Evolutionary conservation across 1,140 invertebrate genomes (phyloP).

Genomic region (Drepana arcuata): DNA sequence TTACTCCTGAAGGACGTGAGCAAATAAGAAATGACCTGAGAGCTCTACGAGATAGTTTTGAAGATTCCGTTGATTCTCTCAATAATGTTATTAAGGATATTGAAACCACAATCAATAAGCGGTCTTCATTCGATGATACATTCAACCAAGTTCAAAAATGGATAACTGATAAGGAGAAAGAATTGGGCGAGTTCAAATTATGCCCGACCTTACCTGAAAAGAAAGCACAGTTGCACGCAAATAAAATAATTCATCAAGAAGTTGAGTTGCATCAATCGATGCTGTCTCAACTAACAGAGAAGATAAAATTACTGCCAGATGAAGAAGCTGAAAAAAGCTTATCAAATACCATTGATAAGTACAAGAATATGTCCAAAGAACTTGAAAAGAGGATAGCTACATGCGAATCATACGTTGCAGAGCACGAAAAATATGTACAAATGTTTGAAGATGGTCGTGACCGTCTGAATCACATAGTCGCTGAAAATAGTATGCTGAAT

Average conservation of each 20-base stretch:
- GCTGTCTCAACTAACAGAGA: constrained; percentile 83
- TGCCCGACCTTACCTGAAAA: constrained; percentile 87
- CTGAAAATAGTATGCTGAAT: constrained; percentile 76
- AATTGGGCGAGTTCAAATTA: constrained; percentile 78
- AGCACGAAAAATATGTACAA: constrained; percentile 88
- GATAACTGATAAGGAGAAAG: constrained; percentile 82
- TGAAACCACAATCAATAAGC: constrained; percentile 88
- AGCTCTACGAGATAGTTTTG: constrained; percentile 85
- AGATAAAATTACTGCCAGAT: constrained; percentile 81
- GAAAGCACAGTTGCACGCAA: constrained; percentile 85
- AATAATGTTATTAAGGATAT: constrained; percentile 89
- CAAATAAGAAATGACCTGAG: constrained; percentile 86
- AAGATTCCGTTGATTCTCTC: constrained; percentile 86
- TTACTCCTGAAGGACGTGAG: constrained; percentile 90
- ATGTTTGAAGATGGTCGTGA: constrained; percentile 83
- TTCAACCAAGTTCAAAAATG: constrained; percentile 87
- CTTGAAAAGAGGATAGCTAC: constrained; percentile 78
- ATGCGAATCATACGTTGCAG: constrained; percentile 81
- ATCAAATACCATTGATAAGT: constrained; percentile 78
- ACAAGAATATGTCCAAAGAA: constrained; percentile 78
- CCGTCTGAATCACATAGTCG: constrained; percentile 79
- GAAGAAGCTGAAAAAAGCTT: constrained; percentile 82
- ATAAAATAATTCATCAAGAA: constrained; percentile 85
- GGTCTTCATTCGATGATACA: constrained; percentile 92
- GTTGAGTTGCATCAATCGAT: constrained; percentile 85